These are phyloP conservation scores for Cartodere bifasciata DNA, from an alignment of 2,888 invertebrate genomes.

Conservation along the genomic window DNA sequence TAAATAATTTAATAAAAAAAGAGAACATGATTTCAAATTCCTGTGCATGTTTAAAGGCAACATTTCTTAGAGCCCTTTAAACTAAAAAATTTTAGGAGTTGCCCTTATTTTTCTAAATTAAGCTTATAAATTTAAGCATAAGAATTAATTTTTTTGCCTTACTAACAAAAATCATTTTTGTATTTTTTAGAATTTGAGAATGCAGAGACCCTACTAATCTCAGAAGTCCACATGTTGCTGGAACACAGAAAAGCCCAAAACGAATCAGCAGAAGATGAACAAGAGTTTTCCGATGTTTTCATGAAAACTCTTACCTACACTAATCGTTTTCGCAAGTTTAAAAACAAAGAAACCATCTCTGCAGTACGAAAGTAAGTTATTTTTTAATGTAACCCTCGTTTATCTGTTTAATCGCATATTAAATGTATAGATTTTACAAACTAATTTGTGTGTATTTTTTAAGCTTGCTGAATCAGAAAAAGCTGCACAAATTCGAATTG, in stretches of 20 bases:
- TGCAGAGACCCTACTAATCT: conserved; percentile 92
- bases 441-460: conserved; percentile 24
- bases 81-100: too few relatives aligned
- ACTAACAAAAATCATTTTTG: conserved; percentile 9
- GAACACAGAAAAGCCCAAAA: conserved; percentile 97
- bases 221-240: conserved; percentile 90
- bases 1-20: too few relatives aligned
- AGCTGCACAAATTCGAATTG: conserved; percentile 94
- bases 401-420: conserved; percentile 5
- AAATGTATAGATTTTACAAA: conserved; percentile 5
- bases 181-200: conserved; percentile 82
- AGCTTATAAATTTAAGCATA: too few relatives aligned
- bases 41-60: too few relatives aligned
- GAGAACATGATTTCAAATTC: too few relatives aligned
- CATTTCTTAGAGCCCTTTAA: too few relatives aligned
- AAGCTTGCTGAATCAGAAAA: conserved; percentile 85
- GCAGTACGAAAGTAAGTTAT: conserved; percentile 77
- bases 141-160: too few relatives aligned
- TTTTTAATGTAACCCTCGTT: conserved; percentile 4
- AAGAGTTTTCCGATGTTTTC: conserved; percentile 96
- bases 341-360: conserved; percentile 95
- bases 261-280: conserved; percentile 96
- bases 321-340: conserved; percentile 91
- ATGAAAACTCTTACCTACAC: conserved; percentile 96
- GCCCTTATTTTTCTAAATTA: too few relatives aligned